Conservation (phyloP, 35 echinoderm and acorn worm genomes). For the Acanthaster planci region DNA sequence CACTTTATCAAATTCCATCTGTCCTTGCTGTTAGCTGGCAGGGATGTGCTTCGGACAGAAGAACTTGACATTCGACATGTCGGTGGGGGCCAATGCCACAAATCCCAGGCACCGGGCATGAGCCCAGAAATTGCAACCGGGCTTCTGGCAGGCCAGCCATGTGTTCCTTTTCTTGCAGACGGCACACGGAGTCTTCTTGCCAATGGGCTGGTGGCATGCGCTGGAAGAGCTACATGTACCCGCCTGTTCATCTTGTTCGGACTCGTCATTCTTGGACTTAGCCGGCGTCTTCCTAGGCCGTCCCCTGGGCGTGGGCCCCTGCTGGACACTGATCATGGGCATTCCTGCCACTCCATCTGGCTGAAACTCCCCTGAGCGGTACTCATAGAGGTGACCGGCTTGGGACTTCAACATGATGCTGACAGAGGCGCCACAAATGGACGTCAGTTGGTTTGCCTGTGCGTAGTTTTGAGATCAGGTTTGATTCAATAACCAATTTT, state of each 20-base stretch:
- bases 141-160: constrained; percentile 7
- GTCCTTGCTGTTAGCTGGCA: neutral
- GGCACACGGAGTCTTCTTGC: constrained; percentile 1
- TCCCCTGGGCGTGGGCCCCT: neutral
- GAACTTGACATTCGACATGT: constrained; percentile 23
- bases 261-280: neutral
- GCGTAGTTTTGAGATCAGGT: too few species aligned
- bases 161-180: constrained; percentile 3
- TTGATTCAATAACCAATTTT: too few species aligned
- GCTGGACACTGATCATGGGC: neutral
- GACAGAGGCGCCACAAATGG: constrained; percentile 10
- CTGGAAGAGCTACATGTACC: neutral
- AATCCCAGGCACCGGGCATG: neutral
- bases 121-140: constrained; percentile 9
- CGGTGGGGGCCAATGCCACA: neutral
- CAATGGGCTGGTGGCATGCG: neutral
- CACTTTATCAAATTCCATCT: too few species aligned
- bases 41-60: constrained; percentile 26
- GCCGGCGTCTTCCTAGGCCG: neutral
- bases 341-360: neutral
- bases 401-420: constrained; percentile 7
- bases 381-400: neutral
- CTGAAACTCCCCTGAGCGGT: neutral
- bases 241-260: neutral
- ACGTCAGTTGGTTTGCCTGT: constrained; percentile 22